Evolutionary conservation across 1,140 invertebrate species (phyloP), one percentile per base, ranked within the genome.

Genomic region (Aphaenogaster rudis): DNA sequence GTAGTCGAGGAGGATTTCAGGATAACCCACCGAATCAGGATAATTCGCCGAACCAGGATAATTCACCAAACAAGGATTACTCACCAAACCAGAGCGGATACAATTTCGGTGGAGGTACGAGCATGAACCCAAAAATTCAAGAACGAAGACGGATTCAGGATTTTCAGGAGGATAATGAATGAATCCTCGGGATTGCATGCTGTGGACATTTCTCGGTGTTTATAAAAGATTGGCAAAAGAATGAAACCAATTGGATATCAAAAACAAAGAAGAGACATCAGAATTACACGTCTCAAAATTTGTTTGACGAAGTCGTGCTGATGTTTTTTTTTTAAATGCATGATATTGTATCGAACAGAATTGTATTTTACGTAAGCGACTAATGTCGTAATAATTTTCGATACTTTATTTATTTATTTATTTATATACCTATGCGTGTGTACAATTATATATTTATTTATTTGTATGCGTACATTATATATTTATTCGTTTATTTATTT

Each of bases 171-270:
- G 63, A 74, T 71, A 84, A 74, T 61, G 69, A 84, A 84, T 84
- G 57, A 61, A 74, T 84, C n/a, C 39, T 76, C 13, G 54, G 69
- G 69, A 11, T 84, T 84, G 80, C 80, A 84, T 84, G 80, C 80
- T 74, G 67, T 48, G 54, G 45, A 64, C 45, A 48, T 80, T 66
- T 79, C 28, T 79, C 8, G 52, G 17, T 81, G n/a, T 67, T 69
- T 50, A 48, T 80, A 50, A 80, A 52, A 39, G 7, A 54, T 80
- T 21, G 48, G 7, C 48, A 76, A 63, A 63, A 50, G 3, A 61
- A 63, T 36, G 54, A 33, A 39, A 61, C 33, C 13, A 80, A 66
- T 80, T 67, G 54, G 28, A 67, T 66, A 66, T 61, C 79, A 48
- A 57, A 54, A 50, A 2, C 63, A 45, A 61, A 74, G 42, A 7